Evolutionary conservation across 2,797 vertebrate species (phyloP), one percentile per base, ranked within the genome.

Genomic region (Sebastes cheni): DNA sequence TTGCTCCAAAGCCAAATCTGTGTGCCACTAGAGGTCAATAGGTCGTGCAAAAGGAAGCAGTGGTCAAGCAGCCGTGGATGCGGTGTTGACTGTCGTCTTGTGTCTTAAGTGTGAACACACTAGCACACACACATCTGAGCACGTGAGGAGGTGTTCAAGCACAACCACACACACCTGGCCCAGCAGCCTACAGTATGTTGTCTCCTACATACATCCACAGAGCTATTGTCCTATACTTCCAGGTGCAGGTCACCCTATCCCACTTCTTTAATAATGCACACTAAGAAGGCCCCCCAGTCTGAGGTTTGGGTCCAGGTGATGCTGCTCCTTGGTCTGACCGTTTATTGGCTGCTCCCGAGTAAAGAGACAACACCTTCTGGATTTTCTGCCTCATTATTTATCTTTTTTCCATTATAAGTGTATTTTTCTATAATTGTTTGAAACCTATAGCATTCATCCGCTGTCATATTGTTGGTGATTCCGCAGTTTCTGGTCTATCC

Each of bases 261-360:
- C 80, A 80, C 83, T 80, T 83, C 83, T 92, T 96, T 87, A 96
- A 96, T 96, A 94, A 96, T 96, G 94, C 88, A 96, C 82, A 87
- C 74, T 87, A 91, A 91, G 87, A 94, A 92, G 93, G 91, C 73
- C 92, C 94, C 91, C 94, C 85, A 16, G 86, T 94, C 88, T 90
- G 92, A 92, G 93, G 78, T 93, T 82, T 90, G 86, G 75, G 79
- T 88, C 91, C 88, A 89, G 89, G 84, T 89, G 86, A 81, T 83
- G 85, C 74, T 89, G 88, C 90, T 93, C 72, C 92, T 92, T 85
- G 82, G 85, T 84, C 79, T 74, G 81, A 77, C 82, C 85, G 79
- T 89, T 89, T 71, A 86, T 72, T 85, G 69, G 64, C 75, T 89
- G 81, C 73, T 72, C 34, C 60, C 58, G 61, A 59, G 62, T 71